Conservation (phyloP, 2,888 invertebrate species). For the Cheilosia pagana region DNA sequence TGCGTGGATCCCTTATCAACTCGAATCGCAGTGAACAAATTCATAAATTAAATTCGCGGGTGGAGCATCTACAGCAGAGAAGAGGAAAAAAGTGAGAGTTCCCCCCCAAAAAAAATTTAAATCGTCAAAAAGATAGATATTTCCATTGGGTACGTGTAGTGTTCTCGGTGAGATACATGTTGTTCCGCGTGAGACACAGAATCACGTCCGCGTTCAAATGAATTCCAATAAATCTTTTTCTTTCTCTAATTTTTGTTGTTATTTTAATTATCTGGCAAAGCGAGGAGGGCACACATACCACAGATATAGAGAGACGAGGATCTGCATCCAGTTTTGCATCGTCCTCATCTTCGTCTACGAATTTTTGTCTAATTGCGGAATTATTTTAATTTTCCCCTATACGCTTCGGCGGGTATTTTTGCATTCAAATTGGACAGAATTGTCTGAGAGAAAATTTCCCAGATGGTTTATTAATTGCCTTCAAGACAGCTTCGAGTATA, state of each 20-base stretch:
- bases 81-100: conserved; percentile 56
- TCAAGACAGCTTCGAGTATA: not conserved
- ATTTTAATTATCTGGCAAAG: conserved; percentile 58
- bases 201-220: conserved; percentile 43
- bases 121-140: not conserved
- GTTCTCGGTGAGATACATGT: conserved; percentile 36
- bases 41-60: conserved; percentile 39
- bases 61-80: conserved; percentile 9
- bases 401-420: conserved; percentile 47
- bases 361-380: conserved; percentile 73
- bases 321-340: conserved; percentile 22
- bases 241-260: conserved; percentile 46
- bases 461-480: conserved; percentile 71
- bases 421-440: conserved; percentile 66
- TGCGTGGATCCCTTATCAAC: conserved; percentile 40
- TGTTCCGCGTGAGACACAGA: conserved; percentile 39
- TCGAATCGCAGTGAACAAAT: conserved; percentile 12
- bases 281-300: not conserved
- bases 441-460: conserved; percentile 49
- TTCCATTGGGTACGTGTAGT: conserved; percentile 51
- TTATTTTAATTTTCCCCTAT: conserved; percentile 63
- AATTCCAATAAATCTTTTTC: conserved; percentile 39
- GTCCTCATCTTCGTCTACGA: conserved; percentile 28
- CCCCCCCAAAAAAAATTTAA: conserved; percentile 2
- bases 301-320: not conserved